These are phyloP conservation scores for Glandiceps talaboti DNA, from an alignment of 53 echinoderm and acorn worm species.

Conservation along the genomic window DNA sequence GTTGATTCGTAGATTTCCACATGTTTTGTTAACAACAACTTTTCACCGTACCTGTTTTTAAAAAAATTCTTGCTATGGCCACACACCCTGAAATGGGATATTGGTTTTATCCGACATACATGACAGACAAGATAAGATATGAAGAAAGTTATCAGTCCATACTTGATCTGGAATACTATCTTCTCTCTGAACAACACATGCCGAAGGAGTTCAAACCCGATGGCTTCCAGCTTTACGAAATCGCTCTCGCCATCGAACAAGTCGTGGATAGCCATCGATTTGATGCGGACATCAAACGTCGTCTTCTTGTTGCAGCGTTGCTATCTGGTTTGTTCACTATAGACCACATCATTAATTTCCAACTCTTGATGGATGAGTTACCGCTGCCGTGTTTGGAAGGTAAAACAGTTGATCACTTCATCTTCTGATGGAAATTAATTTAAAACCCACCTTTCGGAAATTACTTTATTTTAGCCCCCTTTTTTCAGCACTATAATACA, in stretches of 20 bases:
- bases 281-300: background rate
- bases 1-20: no score
- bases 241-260: background rate
- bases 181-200: background rate
- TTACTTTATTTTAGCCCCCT: no score
- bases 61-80: no score
- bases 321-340: background rate
- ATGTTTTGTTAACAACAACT: no score
- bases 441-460: no score
- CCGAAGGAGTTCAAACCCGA: background rate
- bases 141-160: background rate
- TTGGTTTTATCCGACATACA: background rate
- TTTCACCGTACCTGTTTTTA: no score
- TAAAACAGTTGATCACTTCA: no score
- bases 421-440: no score
- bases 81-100: background rate
- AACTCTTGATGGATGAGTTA: background rate
- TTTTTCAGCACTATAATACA: no score
- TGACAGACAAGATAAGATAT: background rate
- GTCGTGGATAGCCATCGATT: background rate
- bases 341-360: background rate
- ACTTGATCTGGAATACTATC: background rate
- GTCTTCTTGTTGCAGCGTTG: background rate
- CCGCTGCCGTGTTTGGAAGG: background rate
- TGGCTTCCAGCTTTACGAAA: background rate